Base-by-base conservation (phyloP, 2,797 vertebrate genomes). In the Pseudopleuronectes americanus region DNA sequence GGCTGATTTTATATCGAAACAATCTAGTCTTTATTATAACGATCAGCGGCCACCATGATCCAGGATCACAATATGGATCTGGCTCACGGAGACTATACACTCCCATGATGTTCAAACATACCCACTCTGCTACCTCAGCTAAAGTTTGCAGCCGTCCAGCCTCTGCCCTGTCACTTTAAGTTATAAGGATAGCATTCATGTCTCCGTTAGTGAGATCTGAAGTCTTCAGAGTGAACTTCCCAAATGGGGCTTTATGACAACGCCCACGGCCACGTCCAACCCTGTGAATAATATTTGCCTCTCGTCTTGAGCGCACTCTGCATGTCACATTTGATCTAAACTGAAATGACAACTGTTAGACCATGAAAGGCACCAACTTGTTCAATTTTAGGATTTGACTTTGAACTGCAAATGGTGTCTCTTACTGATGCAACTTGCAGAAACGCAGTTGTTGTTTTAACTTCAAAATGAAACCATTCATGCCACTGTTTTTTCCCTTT, bases 351-450 rank as follows among this genome's bases (percentile, higher is more conserved):
- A 80, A 83, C 78, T 81, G 81, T 80, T 76, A 62, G 69, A 65
- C 74, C 82, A 84, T 83, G 80, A 89, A 86, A 89, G 75, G 67
- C 68, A 57, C 68, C 71, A 71, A 78, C 86, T 87, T 85, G 80
- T 87, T 85, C 71, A 76, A 71, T 83, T 90, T 83, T 58, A 52
- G 75, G 74, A 66, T 85, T 85, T 57, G 71, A 78, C 85, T 89
- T 84, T 88, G 85, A 86, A 88, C 79, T 77, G 53, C 10, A 68
- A 80, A 85, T 73, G 61, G 74, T 72, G 69, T 66, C 74, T 86
- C 57, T 73, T 66, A 43, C 79, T 94, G 93, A 94, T 89, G 92
- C 91, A 93, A 93, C 81, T 60, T 53, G 62, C 74, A 86, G 92
- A 92, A 93, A 94, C 74, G 24, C 68, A 64, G 72, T 75, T 84